phyloP scores from a whole-genome alignment of 2,888 invertebrate species.

The Sphecodes monilicornis region DNA sequence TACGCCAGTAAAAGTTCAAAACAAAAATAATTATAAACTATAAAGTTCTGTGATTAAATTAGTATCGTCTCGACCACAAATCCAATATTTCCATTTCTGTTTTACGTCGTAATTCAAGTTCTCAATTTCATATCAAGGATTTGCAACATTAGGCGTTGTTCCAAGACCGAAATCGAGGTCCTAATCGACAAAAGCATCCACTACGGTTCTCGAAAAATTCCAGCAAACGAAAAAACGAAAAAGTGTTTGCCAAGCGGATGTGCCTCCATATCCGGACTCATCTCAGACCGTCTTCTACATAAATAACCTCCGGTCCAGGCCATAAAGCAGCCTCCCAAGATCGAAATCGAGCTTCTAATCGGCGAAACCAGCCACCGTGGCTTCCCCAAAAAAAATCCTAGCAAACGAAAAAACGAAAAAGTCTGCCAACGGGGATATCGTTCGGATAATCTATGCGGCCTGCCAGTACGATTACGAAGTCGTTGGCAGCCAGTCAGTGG shows the following conservation, averaged over 20 bases:
- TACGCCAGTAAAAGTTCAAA: background rate
- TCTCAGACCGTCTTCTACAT: background rate
- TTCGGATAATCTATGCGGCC: conserved; percentile 5
- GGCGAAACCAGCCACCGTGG: background rate
- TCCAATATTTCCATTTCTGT: background rate
- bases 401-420: background rate
- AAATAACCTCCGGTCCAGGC: background rate
- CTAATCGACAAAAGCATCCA: background rate
- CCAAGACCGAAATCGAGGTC: background rate
- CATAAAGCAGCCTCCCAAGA: background rate
- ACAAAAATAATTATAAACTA: background rate
- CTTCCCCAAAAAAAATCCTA: background rate
- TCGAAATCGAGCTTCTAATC: conserved; percentile 4
- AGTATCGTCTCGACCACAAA: background rate
- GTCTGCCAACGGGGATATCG: background rate
- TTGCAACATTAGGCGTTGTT: background rate
- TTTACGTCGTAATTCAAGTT: background rate
- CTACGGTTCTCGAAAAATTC: background rate
- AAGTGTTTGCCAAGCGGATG: background rate
- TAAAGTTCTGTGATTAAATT: background rate
- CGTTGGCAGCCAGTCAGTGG: conserved; percentile 11
- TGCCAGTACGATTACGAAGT: conserved; percentile 11
- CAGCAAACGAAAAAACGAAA: background rate
- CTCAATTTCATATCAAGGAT: background rate
- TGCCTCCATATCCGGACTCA: background rate